Evolutionary conservation across 2,888 invertebrate species (phyloP).

Genomic region (Ophion ventricosus): DNA sequence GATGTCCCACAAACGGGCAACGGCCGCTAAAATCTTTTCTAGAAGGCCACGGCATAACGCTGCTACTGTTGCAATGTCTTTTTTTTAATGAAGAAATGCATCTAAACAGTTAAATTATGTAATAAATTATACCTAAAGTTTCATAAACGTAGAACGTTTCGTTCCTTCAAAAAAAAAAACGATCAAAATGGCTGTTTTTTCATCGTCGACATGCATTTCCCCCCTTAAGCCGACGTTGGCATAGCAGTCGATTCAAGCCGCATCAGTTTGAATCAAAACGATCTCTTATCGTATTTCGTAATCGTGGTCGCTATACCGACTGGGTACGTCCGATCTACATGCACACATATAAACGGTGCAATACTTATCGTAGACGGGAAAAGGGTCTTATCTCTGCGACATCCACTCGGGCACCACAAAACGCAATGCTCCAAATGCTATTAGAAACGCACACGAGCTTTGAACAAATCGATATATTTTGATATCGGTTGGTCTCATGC

Average conservation of each 20-base stretch:
- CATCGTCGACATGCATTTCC: too few species aligned
- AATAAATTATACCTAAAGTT: too few species aligned
- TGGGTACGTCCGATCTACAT: background rate
- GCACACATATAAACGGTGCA: background rate
- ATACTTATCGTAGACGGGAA: conserved; percentile 4
- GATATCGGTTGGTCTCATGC: conserved; percentile 26
- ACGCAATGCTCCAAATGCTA: conserved; percentile 57
- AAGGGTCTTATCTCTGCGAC: conserved; percentile 12
- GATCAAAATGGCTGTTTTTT: too few species aligned
- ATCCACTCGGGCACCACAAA: conserved; percentile 18
- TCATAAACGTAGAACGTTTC: too few species aligned
- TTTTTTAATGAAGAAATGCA: too few species aligned
- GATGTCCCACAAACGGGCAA: too few species aligned
- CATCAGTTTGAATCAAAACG: conserved; percentile 23
- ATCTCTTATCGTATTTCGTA: conserved; percentile 14
- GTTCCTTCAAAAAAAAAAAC: too few species aligned
- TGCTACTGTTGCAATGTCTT: too few species aligned
- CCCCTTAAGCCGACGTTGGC: conserved; percentile 6
- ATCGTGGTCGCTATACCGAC: background rate
- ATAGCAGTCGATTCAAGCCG: conserved; percentile 19
- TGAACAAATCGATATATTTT: conserved; percentile 26
- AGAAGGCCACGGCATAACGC: too few species aligned
- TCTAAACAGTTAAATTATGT: too few species aligned
- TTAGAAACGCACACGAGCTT: conserved; percentile 26
- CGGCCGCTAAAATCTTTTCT: too few species aligned